Percentiles rank a stretch among this genome's conserved stretches.
Conservation (phyloP, 2,113 vertebrate species). For the Platysteira castanea region DNA sequence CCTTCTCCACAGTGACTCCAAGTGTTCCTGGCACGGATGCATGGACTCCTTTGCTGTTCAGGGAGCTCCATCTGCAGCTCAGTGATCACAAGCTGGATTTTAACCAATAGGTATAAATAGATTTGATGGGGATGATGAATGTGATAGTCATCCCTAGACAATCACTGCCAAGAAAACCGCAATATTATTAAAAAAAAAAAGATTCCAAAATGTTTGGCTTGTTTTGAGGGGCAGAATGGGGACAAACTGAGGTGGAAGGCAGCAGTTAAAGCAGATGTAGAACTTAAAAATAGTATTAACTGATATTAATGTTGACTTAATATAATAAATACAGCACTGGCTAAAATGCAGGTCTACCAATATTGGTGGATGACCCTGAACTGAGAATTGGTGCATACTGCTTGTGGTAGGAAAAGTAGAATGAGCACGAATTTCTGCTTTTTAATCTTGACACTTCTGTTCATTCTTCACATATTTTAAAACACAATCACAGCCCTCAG, state of each 20-base stretch:
- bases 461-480: background rate
- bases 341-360: background rate
- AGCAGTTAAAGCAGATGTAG: background rate
- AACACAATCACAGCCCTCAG: background rate
- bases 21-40: background rate
- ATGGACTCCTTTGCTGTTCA: background rate
- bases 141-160: background rate
- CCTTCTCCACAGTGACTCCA: background rate
- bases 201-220: background rate
- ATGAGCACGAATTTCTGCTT: background rate
- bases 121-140: background rate
- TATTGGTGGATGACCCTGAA: background rate
- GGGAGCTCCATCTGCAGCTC: conserved; percentile 41
- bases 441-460: background rate
- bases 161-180: background rate
- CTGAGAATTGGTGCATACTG: background rate
- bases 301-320: background rate
- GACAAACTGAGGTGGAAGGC: background rate
- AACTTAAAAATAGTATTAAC: background rate
- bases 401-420: background rate
- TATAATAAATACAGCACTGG: background rate
- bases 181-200: background rate
- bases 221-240: background rate
- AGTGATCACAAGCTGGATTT: conserved; percentile 13
- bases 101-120: conserved; percentile 14